Evolutionary conservation across 2,797 vertebrate genomes (phyloP).

Genomic region (Anguilla anguilla): DNA sequence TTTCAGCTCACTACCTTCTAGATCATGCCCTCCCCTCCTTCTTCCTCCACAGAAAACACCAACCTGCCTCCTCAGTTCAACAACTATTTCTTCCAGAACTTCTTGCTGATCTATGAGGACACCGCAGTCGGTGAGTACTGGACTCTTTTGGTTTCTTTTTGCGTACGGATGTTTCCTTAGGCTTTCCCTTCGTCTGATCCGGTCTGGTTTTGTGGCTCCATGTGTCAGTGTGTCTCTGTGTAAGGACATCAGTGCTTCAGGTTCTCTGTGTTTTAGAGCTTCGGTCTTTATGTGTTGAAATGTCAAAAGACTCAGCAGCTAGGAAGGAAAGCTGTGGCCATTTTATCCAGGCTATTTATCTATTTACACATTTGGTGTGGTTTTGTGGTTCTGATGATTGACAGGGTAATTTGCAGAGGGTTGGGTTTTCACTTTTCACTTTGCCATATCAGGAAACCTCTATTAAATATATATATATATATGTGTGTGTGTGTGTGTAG

Average conservation of each 20-base stretch:
- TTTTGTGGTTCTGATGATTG: constrained; percentile 63
- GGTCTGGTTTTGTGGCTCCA: not conserved
- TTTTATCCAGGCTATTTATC: constrained; percentile 37
- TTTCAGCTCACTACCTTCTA: not conserved
- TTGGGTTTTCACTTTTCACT: constrained; percentile 65
- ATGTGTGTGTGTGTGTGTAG: constrained; percentile 41
- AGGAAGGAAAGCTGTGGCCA: not conserved
- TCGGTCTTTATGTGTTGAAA: not conserved
- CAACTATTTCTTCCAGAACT: constrained; percentile 78
- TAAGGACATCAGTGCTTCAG: not conserved
- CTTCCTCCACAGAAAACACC: constrained; percentile 53
- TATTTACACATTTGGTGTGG: constrained; percentile 60
- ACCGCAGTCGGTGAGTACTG: constrained; percentile 73
- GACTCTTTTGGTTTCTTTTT: not conserved
- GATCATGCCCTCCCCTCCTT: not conserved
- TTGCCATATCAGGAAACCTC: constrained; percentile 61
- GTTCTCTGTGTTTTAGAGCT: not conserved
- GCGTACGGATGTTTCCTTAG: constrained; percentile 23
- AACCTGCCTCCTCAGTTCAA: constrained; percentile 76
- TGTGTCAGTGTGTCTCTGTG: not conserved
- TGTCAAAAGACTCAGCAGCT: not conserved
- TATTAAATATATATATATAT: constrained; percentile 66
- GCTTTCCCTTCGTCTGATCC: constrained; percentile 14
- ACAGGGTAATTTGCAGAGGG: constrained; percentile 75
- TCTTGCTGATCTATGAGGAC: constrained; percentile 79